Evolutionary conservation across 2,113 vertebrate genomes (phyloP).

Genomic region (Neodon shergylaensis): DNA sequence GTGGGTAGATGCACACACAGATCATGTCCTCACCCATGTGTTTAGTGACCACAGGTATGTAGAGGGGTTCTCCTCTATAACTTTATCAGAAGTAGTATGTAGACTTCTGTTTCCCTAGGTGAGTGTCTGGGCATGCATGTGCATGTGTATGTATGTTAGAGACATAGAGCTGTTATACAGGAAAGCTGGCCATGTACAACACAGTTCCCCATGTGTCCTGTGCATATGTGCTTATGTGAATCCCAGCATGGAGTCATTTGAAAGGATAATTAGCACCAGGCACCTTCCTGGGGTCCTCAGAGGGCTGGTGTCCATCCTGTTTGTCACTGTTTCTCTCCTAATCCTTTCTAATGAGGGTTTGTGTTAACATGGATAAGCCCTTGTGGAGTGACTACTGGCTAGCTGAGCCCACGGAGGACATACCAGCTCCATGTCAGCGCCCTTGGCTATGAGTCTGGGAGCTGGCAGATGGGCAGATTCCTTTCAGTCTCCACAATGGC

Average conservation of each 20-base stretch:
- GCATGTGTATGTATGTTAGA: background rate
- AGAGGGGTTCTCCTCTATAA: too few relatives aligned
- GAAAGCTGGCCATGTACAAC: slow-evolving; percentile 81
- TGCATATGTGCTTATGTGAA: slow-evolving; percentile 66
- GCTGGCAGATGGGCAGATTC: slow-evolving; percentile 68
- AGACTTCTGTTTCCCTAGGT: background rate
- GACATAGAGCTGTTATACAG: slow-evolving; percentile 74
- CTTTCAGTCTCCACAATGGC: background rate
- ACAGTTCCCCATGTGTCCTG: slow-evolving; percentile 72
- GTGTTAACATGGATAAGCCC: slow-evolving; percentile 97
- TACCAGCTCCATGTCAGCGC: slow-evolving; percentile 89
- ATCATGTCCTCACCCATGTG: fast-evolving
- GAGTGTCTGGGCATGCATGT: background rate
- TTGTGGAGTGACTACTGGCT: slow-evolving; percentile 89
- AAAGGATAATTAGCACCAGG: slow-evolving; percentile 90
- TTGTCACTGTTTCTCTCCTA: slow-evolving; percentile 93
- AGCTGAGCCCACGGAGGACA: slow-evolving; percentile 91
- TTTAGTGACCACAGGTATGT: background rate
- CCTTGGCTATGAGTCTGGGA: slow-evolving; percentile 88
- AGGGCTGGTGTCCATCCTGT: slow-evolving; percentile 94
- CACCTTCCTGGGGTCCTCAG: slow-evolving; percentile 88
- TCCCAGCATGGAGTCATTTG: slow-evolving; percentile 86
- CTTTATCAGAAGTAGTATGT: background rate
- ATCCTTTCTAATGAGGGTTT: slow-evolving; percentile 98
- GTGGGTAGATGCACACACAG: too few relatives aligned